Conservation (phyloP, 2,797 vertebrate genomes). For the Catharus ustulatus region DNA sequence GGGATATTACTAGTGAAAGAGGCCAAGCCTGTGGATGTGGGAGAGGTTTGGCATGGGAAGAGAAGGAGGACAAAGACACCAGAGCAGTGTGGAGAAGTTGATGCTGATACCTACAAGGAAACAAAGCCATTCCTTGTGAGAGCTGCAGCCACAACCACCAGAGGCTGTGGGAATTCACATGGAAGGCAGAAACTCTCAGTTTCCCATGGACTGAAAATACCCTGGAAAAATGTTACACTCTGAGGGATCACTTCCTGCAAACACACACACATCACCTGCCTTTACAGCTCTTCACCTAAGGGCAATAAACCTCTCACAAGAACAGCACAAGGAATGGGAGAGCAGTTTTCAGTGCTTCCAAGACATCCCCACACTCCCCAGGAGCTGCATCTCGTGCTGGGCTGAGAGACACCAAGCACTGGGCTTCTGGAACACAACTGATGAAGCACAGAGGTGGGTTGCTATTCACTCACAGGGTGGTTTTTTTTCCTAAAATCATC, state of each 20-base stretch:
- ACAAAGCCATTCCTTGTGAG: neutral
- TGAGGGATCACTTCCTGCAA: neutral
- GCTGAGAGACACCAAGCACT: neutral
- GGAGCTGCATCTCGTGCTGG: neutral
- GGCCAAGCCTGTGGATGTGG: neutral
- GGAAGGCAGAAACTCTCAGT: neutral
- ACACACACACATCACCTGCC: accelerated
- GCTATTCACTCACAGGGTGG: neutral
- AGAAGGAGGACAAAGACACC: neutral
- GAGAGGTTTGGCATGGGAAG: neutral
- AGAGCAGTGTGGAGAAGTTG: neutral
- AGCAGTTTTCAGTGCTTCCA: neutral
- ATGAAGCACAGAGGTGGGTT: neutral
- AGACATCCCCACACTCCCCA: neutral
- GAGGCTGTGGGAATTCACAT: neutral
- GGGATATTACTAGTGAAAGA: neutral
- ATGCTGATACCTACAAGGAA: neutral
- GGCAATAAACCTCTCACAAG: neutral
- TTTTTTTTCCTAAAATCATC: neutral
- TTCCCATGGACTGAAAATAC: neutral
- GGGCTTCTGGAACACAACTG: neutral
- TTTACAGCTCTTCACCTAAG: neutral
- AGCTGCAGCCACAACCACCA: neutral
- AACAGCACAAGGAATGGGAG: neutral
- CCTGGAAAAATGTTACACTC: neutral